Conservation (phyloP, 2,888 invertebrate species). For the Phaonia tiefii region DNA sequence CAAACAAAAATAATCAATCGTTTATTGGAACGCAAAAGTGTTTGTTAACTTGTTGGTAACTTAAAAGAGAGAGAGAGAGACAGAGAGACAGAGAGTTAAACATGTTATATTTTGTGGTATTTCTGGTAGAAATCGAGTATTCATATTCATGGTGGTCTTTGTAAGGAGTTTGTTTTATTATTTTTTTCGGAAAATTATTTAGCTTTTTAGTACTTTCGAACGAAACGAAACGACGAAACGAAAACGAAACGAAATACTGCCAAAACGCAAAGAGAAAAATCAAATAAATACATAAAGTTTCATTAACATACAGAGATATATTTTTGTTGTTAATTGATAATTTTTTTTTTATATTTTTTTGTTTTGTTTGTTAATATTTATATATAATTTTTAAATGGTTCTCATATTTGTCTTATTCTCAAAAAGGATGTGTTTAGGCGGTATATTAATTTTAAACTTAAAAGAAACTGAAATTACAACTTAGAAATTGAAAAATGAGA, state of each 20-base stretch:
- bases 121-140: slow-evolving; percentile 17
- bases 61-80: neutral
- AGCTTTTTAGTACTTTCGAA: slow-evolving; percentile 68
- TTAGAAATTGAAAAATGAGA: slow-evolving; percentile 64
- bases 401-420: slow-evolving; percentile 80
- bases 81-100: neutral
- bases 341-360: slow-evolving; percentile 65
- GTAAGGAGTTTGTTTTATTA: slow-evolving; percentile 54
- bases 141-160: slow-evolving; percentile 49
- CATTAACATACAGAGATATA: slow-evolving; percentile 20
- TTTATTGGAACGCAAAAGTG: slow-evolving; percentile 33
- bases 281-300: slow-evolving; percentile 63
- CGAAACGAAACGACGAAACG: slow-evolving; percentile 67
- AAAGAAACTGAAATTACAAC: slow-evolving; percentile 68
- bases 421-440: slow-evolving; percentile 81
- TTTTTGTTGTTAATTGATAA: slow-evolving; percentile 51
- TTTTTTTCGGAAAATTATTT: slow-evolving; percentile 13
- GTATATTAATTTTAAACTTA: slow-evolving; percentile 75
- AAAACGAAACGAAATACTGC: slow-evolving; percentile 63
- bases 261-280: slow-evolving; percentile 67
- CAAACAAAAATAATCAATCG: slow-evolving; percentile 24
- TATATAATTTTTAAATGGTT: slow-evolving; percentile 74
- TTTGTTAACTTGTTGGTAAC: slow-evolving; percentile 43
- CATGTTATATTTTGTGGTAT: slow-evolving; percentile 36
- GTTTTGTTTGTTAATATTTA: slow-evolving; percentile 47